phyloP scores from a whole-genome alignment of 2,797 vertebrate species.

The Pangasius larnaudii region DNA sequence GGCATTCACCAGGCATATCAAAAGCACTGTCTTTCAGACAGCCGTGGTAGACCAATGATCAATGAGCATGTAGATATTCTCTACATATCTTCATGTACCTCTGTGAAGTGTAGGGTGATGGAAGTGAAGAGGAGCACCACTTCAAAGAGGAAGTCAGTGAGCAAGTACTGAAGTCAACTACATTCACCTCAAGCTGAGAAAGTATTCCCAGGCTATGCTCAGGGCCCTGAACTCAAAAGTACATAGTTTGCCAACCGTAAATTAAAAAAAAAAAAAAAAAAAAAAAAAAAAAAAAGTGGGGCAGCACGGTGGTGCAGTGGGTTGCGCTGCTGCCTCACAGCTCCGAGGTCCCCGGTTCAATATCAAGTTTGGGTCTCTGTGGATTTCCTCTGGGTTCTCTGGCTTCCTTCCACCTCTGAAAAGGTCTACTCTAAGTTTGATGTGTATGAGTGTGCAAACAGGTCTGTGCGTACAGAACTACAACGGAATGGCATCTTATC shows the following conservation, averaged over 20 bases:
- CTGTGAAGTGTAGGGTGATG: conserved; percentile 17
- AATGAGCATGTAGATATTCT: conserved; percentile 61
- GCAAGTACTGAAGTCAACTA: conserved; percentile 44
- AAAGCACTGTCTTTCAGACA: conserved; percentile 66
- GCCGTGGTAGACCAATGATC: conserved; percentile 47
- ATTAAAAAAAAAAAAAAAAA: too few species aligned
- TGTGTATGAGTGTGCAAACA: background rate
- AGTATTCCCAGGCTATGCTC: background rate
- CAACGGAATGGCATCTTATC: background rate
- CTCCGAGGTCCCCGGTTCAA: background rate
- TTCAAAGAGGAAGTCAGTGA: conserved; percentile 55
- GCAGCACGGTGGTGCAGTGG: background rate
- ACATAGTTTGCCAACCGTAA: background rate
- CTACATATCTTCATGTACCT: conserved; percentile 65
- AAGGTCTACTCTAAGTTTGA: background rate
- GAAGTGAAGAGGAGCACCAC: conserved; percentile 43
- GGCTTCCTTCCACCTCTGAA: background rate
- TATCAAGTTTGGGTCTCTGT: background rate
- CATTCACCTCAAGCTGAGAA: conserved; percentile 42
- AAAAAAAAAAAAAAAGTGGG: background rate
- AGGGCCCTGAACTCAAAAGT: background rate
- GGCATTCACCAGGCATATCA: too few species aligned
- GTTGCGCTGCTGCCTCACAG: too few species aligned
- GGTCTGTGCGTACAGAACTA: background rate
- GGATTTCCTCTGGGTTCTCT: background rate